Conservation (phyloP, 2,797 vertebrate species). For the Microcaecilia unicolor region DNA sequence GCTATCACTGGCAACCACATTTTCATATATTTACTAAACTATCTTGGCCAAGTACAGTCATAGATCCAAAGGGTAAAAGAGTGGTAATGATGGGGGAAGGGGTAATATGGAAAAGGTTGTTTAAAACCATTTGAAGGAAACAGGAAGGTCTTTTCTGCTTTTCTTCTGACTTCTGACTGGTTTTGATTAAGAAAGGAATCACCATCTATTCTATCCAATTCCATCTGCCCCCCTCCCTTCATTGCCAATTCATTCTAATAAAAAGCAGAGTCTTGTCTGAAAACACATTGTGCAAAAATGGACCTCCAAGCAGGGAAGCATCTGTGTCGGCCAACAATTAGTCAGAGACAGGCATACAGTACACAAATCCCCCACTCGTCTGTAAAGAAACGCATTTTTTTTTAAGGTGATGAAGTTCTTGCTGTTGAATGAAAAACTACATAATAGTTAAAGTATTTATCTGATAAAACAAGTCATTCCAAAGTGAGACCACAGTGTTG, state of each 20-base stretch:
- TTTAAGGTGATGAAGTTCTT: background rate
- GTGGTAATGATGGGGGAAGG: too few species aligned
- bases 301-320: background rate
- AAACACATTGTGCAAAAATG: conserved; percentile 13
- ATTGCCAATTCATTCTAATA: conserved; percentile 28
- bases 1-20: too few species aligned
- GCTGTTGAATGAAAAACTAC: too few species aligned
- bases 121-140: conserved; percentile 9
- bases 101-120: background rate
- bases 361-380: conserved; percentile 2
- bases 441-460: too few species aligned
- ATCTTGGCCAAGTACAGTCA: background rate
- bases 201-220: conserved; percentile 14
- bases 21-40: too few species aligned
- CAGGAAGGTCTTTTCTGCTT: conserved; percentile 24
- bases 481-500: too few species aligned
- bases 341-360: background rate
- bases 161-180: conserved; percentile 12
- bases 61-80: conserved; percentile 21
- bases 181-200: conserved; percentile 23
- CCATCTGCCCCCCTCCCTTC: conserved; percentile 10
- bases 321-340: conserved; percentile 1
- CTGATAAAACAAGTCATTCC: too few species aligned
- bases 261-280: conserved; percentile 28
- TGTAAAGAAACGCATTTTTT: conserved; percentile 12